Percentiles rank a stretch among this genome's conserved stretches.
phyloP scores from a whole-genome alignment of 2,797 vertebrate genomes.

The Apogon hyalosoma region DNA sequence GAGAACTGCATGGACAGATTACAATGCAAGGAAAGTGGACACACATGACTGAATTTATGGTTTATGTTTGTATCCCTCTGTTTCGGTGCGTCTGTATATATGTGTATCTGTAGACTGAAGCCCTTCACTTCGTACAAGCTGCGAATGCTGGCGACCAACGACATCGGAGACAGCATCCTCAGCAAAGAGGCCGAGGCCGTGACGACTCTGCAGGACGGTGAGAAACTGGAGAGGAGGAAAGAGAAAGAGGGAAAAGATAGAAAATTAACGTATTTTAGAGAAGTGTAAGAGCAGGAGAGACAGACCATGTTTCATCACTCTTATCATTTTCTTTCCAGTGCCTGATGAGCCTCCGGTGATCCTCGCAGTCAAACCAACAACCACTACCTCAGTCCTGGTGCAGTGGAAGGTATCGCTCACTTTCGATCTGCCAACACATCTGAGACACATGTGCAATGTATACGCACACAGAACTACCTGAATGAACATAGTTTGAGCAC shows the following conservation, averaged over 20 bases:
- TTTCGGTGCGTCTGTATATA: conserved; percentile 16
- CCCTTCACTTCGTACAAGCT: conserved; percentile 93
- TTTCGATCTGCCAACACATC: conserved; percentile 24
- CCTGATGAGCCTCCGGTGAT: conserved; percentile 92
- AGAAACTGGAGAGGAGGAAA: conserved; percentile 30
- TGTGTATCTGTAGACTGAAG: conserved; percentile 82
- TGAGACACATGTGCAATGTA: conserved; percentile 4
- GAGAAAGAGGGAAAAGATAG: neutral
- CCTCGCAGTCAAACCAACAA: conserved; percentile 90
- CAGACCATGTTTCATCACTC: neutral
- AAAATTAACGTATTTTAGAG: conserved; percentile 8
- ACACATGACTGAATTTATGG: neutral
- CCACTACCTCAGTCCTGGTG: conserved; percentile 94
- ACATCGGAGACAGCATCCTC: conserved; percentile 90
- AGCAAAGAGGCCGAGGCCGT: conserved; percentile 87
- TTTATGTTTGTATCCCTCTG: neutral
- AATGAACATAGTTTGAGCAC: conserved; percentile 3
- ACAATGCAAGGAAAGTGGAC: neutral
- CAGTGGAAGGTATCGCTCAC: conserved; percentile 91
- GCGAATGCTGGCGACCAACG: conserved; percentile 91
- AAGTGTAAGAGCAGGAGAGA: neutral
- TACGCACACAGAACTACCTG: conserved; percentile 22
- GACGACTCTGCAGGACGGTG: conserved; percentile 80
- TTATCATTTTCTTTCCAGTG: conserved; percentile 83
- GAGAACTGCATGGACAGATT: too few species aligned